These are phyloP conservation scores for Nesogale talazaci DNA, from an alignment of 2,113 vertebrate species.

Conservation along the genomic window DNA sequence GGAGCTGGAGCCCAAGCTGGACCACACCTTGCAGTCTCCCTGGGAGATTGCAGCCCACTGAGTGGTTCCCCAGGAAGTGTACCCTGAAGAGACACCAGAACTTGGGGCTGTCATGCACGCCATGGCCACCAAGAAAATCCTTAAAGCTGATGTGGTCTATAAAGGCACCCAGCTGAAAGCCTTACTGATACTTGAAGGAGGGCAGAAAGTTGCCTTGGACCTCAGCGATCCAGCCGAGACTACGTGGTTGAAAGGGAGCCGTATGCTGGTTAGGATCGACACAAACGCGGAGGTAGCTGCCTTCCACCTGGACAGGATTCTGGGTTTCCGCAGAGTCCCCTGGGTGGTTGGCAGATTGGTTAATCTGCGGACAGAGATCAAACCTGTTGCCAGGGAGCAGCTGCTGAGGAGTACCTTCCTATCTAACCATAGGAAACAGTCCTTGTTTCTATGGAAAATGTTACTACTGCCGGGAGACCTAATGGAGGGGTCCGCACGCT, in stretches of 20 bases:
- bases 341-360: too few relatives aligned
- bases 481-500: too few relatives aligned
- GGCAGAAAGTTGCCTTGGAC: slow-evolving; percentile 98
- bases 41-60: slow-evolving; percentile 99
- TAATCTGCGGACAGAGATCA: too few relatives aligned
- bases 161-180: slow-evolving; percentile 99
- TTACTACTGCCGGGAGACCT: too few relatives aligned
- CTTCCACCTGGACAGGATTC: slow-evolving; percentile 96
- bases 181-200: slow-evolving; percentile 95
- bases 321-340: too few relatives aligned
- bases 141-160: slow-evolving; percentile 97
- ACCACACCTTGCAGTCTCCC: slow-evolving; percentile 96
- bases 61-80: slow-evolving; percentile 98
- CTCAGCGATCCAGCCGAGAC: slow-evolving; percentile 92
- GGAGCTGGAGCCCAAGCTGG: slow-evolving; percentile 92
- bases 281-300: slow-evolving; percentile 98
- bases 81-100: slow-evolving; percentile 97
- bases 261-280: slow-evolving; percentile 97
- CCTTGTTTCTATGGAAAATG: too few relatives aligned
- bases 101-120: slow-evolving; percentile 95
- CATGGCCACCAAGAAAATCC: slow-evolving; percentile 92
- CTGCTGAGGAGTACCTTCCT: too few relatives aligned
- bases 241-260: slow-evolving; percentile 97
- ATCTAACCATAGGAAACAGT: too few relatives aligned
- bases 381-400: too few relatives aligned